A percentile compares a stretch with the other conserved stretches of the same genome.
These are phyloP conservation scores for Siniperca knerii DNA, from an alignment of 2,113 vertebrate genomes.

Conservation along the genomic window DNA sequence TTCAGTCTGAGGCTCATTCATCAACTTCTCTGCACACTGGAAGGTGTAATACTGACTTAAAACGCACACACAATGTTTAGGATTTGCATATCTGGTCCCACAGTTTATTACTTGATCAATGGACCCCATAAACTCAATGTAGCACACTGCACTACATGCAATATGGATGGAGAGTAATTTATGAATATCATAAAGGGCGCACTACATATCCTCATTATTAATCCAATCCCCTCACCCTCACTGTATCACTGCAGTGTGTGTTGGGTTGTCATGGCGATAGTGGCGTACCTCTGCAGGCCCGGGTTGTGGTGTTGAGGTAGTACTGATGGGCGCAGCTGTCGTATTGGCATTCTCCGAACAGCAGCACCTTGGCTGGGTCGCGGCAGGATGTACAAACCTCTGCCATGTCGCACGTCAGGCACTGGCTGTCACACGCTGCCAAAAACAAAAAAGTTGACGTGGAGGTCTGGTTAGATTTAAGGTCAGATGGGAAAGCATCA, in stretches of 20 bases:
- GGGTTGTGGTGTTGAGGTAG: conserved; percentile 90
- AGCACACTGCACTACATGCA: conserved; percentile 40
- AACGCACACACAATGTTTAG: conserved; percentile 5
- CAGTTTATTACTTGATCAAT: conserved; percentile 65
- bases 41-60: conserved; percentile 33
- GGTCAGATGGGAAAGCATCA: neutral
- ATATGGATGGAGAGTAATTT: conserved; percentile 57
- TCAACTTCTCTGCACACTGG: conserved; percentile 24
- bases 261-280: neutral
- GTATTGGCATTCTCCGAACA: conserved; percentile 93
- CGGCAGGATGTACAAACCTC: conserved; percentile 88
- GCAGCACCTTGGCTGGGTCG: conserved; percentile 89
- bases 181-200: conserved; percentile 49
- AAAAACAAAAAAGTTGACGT: neutral
- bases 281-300: conserved; percentile 89
- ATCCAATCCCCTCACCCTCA: neutral
- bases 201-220: conserved; percentile 40
- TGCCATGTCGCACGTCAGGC: conserved; percentile 86
- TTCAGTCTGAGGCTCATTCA: conserved; percentile 33
- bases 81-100: conserved; percentile 55
- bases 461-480: neutral
- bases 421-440: conserved; percentile 88
- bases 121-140: conserved; percentile 38
- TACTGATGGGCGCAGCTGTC: conserved; percentile 93
- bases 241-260: neutral